Evolutionary conservation across 2,888 invertebrate genomes (phyloP), one percentile per base, ranked within the genome.

Genomic region (Eucera pruinosa): DNA sequence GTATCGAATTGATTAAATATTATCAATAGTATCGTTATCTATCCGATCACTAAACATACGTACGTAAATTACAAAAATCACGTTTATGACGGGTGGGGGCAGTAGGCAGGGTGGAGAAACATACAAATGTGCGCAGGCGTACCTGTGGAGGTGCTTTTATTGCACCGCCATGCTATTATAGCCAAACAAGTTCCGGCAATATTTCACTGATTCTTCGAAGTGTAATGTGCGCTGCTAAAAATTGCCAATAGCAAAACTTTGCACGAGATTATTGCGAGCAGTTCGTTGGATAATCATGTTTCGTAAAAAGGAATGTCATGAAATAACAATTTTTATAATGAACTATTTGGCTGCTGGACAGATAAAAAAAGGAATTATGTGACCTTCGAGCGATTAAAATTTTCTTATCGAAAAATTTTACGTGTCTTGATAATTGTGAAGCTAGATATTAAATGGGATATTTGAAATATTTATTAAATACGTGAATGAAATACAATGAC

Each of bases 41-140:
- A n/a, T n/a, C n/a, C n/a, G n/a, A n/a, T n/a, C n/a, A n/a, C n/a
- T n/a, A n/a, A n/a, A n/a, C n/a, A n/a, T n/a, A n/a, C n/a, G n/a
- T n/a, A n/a, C n/a, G n/a, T n/a, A n/a, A n/a, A n/a, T n/a, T n/a
- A n/a, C n/a, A n/a, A n/a, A n/a, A n/a, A n/a, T n/a, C n/a, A n/a
- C n/a, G n/a, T n/a, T n/a, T n/a, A n/a, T n/a, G n/a, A n/a, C n/a
- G n/a, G n/a, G n/a, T n/a, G n/a, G n/a, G n/a, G n/a, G n/a, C n/a
- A n/a, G n/a, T n/a, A n/a, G n/a, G n/a, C n/a, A n/a, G n/a, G n/a
- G n/a, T 20, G 39, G n/a, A 43, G 25, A 33, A 9, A 30, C 27
- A 27, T 75, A 76, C n/a, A 64, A 0, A 9, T 18, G 64, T 60
- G 60, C 64, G 65, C n/a, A 76, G 76, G 77, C 77, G 69, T 62